These are phyloP conservation scores for Euleptes europaea DNA, from an alignment of 2,113 vertebrate genomes.

Conservation along the genomic window DNA sequence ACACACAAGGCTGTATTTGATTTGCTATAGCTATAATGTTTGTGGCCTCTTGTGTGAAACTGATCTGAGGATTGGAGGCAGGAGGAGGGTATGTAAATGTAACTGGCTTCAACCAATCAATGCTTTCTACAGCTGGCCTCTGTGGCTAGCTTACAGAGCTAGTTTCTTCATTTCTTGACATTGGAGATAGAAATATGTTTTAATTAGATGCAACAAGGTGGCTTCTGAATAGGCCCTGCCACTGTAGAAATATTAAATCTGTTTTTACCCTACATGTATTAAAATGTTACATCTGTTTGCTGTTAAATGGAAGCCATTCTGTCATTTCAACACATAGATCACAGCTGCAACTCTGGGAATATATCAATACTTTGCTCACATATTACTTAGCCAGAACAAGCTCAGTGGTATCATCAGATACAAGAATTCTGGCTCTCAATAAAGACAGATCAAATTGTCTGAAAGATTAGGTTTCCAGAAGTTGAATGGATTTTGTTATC, in stretches of 20 bases:
- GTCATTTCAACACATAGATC: neutral
- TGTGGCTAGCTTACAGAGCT: neutral
- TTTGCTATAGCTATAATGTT: neutral
- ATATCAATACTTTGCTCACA: neutral
- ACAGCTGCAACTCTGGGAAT: neutral
- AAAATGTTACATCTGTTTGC: neutral
- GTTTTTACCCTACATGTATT: neutral
- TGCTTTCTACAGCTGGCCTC: neutral
- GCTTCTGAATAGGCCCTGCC: neutral
- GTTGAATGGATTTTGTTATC: constrained; percentile 15
- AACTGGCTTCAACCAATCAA: neutral
- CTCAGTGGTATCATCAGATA: neutral
- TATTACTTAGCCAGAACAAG: neutral
- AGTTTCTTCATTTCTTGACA: neutral
- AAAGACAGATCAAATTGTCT: constrained; percentile 6
- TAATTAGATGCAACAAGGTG: neutral
- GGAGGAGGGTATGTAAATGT: neutral
- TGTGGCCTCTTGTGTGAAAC: neutral
- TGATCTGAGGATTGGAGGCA: neutral
- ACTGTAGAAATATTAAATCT: neutral
- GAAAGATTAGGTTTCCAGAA: constrained; percentile 18
- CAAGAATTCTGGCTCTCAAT: neutral
- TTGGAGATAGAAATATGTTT: neutral
- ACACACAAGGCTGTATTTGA: neutral
- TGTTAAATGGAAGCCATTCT: neutral